phyloP scores from a whole-genome alignment of 2,797 vertebrate species.

The Megaceryle alcyon region DNA sequence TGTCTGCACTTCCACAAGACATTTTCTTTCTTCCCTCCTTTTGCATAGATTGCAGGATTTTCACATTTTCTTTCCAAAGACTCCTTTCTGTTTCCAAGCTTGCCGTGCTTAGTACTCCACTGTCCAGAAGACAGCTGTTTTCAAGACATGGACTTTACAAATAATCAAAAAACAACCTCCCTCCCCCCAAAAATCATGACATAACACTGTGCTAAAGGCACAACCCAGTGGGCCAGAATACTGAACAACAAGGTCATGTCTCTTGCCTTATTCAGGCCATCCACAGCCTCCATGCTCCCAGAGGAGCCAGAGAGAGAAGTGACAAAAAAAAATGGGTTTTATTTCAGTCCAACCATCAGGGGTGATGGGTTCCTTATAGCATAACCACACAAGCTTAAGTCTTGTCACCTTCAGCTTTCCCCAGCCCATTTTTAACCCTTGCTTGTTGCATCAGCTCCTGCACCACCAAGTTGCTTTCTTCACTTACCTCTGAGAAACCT shows the following conservation, averaged over 20 bases:
- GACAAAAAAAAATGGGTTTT: neutral
- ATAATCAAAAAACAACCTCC: neutral
- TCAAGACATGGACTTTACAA: conserved; percentile 29
- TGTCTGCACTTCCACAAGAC: neutral
- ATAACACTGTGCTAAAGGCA: neutral
- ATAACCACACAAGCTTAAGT: neutral
- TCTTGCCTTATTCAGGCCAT: neutral
- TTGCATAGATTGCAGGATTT: conserved; percentile 1
- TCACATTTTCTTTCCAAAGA: conserved; percentile 18
- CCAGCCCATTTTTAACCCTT: neutral
- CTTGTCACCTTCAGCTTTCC: neutral
- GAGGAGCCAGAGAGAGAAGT: neutral
- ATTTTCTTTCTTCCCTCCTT: neutral
- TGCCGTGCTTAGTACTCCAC: neutral
- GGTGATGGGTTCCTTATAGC: neutral
- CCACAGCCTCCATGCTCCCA: neutral
- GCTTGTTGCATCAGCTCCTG: neutral
- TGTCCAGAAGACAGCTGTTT: conserved; percentile 49
- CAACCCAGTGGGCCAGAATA: neutral
- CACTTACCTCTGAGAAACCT: neutral
- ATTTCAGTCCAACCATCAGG: neutral
- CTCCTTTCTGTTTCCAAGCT: conserved; percentile 37
- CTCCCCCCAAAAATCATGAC: neutral
- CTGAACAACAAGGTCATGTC: neutral
- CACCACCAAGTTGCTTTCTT: neutral